phyloP scores from a whole-genome alignment of 1,140 invertebrate species.

The Helicoverpa zea region DNA sequence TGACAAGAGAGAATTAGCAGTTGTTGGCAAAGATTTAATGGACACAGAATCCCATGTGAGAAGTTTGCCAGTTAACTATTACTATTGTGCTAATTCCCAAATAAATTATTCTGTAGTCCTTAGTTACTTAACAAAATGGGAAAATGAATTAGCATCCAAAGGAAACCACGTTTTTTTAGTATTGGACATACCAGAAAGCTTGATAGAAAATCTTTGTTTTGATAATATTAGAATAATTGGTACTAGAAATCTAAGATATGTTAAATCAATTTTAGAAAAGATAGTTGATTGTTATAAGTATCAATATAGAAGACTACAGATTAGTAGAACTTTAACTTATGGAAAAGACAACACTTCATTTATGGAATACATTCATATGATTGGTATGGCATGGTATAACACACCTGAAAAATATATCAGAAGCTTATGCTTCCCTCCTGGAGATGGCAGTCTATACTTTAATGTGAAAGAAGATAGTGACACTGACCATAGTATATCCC shows the following conservation, averaged over 20 bases:
- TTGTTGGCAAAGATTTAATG: constrained; percentile 53
- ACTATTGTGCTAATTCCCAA: constrained; percentile 48
- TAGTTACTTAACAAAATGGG: constrained; percentile 58
- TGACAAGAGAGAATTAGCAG: constrained; percentile 54
- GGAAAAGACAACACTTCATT: constrained; percentile 52
- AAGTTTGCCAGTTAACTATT: constrained; percentile 58
- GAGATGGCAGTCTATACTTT: constrained; percentile 55
- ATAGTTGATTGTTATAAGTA: constrained; percentile 58
- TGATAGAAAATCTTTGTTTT: constrained; percentile 44
- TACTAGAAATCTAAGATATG: constrained; percentile 45
- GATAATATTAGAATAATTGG: constrained; percentile 52
- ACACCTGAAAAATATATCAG: constrained; percentile 53
- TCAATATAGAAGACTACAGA: constrained; percentile 61
- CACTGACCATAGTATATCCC: constrained; percentile 53
- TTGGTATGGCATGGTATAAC: constrained; percentile 56
- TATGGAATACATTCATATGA: constrained; percentile 57
- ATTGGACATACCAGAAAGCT: constrained; percentile 53
- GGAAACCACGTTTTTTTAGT: constrained; percentile 50
- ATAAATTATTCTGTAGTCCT: constrained; percentile 50
- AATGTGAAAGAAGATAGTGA: constrained; percentile 49
- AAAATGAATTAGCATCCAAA: constrained; percentile 52
- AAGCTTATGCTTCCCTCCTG: constrained; percentile 52
- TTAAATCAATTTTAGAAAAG: constrained; percentile 52
- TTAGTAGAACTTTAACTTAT: constrained; percentile 50
- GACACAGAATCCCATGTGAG: constrained; percentile 46